Percentiles rank a stretch among this genome's conserved stretches.
Evolutionary conservation across 92 coral and sea anemone species (phyloP).

Genomic region (Palythoa grandiflora): DNA sequence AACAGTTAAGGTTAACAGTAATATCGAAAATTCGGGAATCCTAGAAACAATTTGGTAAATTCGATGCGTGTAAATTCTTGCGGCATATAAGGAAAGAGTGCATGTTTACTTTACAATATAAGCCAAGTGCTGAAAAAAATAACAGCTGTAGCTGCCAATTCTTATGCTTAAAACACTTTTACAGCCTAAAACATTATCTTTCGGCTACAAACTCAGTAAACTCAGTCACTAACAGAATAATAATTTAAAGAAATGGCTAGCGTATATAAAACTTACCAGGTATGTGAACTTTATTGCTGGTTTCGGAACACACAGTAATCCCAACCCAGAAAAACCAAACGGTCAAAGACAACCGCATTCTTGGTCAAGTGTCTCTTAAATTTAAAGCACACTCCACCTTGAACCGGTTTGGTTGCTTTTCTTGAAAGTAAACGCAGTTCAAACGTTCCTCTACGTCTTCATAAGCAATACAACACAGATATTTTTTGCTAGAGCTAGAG

Average conservation of each 20-base stretch:
- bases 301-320: conserved; percentile 10
- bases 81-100: neutral
- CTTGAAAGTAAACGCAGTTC: neutral
- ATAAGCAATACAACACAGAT: neutral
- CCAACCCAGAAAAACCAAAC: conserved; percentile 29
- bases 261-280: conserved; percentile 35
- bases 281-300: neutral
- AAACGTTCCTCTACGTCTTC: neutral
- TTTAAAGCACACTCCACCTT: neutral
- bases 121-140: neutral
- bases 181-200: neutral
- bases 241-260: neutral
- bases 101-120: conserved; percentile 1
- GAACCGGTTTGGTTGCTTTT: neutral
- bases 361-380: neutral
- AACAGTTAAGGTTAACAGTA: neutral
- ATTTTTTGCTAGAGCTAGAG: conserved; percentile 5
- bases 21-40: neutral
- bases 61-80: neutral
- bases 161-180: neutral
- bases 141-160: neutral
- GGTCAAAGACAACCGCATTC: conserved; percentile 40
- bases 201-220: neutral
- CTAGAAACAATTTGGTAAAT: neutral
- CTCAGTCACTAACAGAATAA: neutral